Evolutionary conservation across 2,888 invertebrate genomes (phyloP).

Genomic region (Mantis religiosa): DNA sequence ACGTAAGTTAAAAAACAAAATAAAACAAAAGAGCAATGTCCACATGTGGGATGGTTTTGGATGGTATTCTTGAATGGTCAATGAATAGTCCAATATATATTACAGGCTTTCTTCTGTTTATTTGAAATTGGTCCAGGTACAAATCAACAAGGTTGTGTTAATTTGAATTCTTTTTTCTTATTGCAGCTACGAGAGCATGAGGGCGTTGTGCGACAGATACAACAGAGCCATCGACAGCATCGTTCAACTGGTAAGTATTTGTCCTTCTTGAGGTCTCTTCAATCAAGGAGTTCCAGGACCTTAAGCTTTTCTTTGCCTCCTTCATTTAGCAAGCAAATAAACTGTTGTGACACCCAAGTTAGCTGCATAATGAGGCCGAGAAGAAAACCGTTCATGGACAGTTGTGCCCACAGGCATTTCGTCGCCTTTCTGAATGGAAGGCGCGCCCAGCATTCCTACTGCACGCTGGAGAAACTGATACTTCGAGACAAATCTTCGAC

Average conservation of each 20-base stretch:
- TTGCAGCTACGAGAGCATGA: constrained; percentile 83
- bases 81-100: too few relatives aligned
- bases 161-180: too few relatives aligned
- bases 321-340: not conserved
- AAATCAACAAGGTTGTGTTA: not conserved
- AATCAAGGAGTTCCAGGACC: not conserved
- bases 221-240: constrained; percentile 92
- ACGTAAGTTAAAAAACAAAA: too few relatives aligned
- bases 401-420: not conserved
- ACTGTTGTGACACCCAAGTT: not conserved
- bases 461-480: too few relatives aligned
- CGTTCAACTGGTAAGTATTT: constrained; percentile 76
- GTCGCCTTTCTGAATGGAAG: not conserved
- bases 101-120: too few relatives aligned
- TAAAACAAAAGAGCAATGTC: too few relatives aligned
- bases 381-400: not conserved
- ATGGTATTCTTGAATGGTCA: too few relatives aligned
- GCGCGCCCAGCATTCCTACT: too few relatives aligned
- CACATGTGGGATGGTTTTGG: too few relatives aligned
- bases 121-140: too few relatives aligned
- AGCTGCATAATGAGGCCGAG: not conserved
- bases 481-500: too few relatives aligned
- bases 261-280: not conserved
- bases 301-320: not conserved
- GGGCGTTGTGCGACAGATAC: constrained; percentile 86